phyloP scores from a whole-genome alignment of 2,113 vertebrate genomes.

The Origma solitaria region DNA sequence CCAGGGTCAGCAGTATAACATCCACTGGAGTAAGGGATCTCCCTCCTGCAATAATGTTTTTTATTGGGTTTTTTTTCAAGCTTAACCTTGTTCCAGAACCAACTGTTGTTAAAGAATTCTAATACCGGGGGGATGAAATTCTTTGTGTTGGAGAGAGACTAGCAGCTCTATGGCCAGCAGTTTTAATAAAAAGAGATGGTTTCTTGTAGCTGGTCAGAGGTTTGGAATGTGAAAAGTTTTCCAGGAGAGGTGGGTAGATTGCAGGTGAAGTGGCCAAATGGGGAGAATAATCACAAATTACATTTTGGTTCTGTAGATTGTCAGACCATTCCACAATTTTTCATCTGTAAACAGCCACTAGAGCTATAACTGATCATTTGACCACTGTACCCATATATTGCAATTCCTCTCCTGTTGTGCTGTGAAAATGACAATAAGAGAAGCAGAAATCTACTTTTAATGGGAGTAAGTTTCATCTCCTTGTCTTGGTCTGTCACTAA shows the following conservation, averaged over 20 bases:
- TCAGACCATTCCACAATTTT: background rate
- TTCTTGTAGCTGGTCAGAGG: slow-evolving; percentile 30
- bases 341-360: background rate
- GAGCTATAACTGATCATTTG: background rate
- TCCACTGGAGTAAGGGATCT: background rate
- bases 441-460: slow-evolving; percentile 42
- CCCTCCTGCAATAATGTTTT: background rate
- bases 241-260: background rate
- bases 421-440: slow-evolving; percentile 25
- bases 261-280: slow-evolving; percentile 33
- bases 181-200: slow-evolving; percentile 35
- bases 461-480: slow-evolving; percentile 16
- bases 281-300: slow-evolving; percentile 20
- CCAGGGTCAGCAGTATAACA: background rate
- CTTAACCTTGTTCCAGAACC: background rate
- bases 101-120: slow-evolving; percentile 21
- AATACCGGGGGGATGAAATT: background rate
- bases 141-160: background rate
- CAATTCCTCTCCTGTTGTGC: background rate
- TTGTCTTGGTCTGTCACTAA: slow-evolving; percentile 62
- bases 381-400: background rate
- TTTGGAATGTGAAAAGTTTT: slow-evolving; percentile 43
- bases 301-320: background rate
- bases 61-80: background rate
- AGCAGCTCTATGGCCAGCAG: background rate